Percentiles rank a stretch among this genome's conserved stretches.
These are phyloP conservation scores for Dryoscopus gambensis DNA, from an alignment of 2,113 vertebrate genomes.

Conservation along the genomic window DNA sequence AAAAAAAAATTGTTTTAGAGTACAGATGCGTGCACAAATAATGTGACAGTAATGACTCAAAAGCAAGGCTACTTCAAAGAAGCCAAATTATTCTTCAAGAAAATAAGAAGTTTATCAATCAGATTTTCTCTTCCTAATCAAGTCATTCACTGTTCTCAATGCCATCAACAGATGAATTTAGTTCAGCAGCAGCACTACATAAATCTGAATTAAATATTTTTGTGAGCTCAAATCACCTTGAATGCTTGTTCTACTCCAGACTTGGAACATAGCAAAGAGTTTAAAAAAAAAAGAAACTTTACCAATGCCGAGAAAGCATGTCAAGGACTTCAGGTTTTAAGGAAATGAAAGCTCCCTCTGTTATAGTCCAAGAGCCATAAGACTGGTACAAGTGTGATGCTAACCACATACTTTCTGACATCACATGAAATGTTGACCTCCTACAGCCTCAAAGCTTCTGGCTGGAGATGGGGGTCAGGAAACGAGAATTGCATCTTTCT, in stretches of 20 bases:
- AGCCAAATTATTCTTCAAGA: background rate
- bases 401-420: background rate
- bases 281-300: background rate
- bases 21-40: fast-evolving
- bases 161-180: background rate
- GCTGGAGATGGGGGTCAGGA: background rate
- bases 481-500: background rate
- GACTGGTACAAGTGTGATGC: background rate
- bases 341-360: background rate
- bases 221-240: background rate
- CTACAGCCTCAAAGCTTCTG: background rate
- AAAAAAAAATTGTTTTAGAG: background rate
- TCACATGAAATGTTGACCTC: fast-evolving
- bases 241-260: background rate
- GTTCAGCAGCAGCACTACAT: background rate
- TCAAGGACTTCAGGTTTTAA: background rate
- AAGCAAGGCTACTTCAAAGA: background rate
- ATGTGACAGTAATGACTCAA: background rate
- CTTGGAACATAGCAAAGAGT: fast-evolving
- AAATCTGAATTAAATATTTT: background rate
- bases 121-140: background rate
- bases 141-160: background rate
- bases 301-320: fast-evolving
- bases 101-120: background rate
- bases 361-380: background rate